Conservation (phyloP, 2,113 vertebrate genomes). For the Barnardius zonarius region DNA sequence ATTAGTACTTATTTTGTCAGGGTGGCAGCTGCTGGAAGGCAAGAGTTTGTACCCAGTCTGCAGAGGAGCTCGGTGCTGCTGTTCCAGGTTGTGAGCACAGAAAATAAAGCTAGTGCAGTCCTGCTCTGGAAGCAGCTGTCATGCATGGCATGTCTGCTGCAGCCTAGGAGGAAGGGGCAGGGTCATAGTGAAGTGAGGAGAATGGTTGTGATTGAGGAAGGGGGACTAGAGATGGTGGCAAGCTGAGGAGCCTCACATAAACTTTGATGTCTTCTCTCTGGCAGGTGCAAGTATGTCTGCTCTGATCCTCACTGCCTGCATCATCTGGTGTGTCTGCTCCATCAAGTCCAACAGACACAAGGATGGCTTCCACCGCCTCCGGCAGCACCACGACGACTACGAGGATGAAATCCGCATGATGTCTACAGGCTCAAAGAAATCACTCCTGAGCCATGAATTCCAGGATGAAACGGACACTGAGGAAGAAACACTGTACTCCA, state of each 20-base stretch:
- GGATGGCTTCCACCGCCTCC: constrained; percentile 94
- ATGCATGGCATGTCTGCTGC: background rate
- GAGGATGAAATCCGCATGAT: constrained; percentile 94
- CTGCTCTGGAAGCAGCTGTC: background rate
- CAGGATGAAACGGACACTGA: constrained; percentile 99
- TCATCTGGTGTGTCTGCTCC: constrained; percentile 96
- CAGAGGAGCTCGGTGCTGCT: background rate
- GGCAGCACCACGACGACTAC: constrained; percentile 92
- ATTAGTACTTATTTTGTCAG: background rate
- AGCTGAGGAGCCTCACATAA: background rate
- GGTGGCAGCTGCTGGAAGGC: background rate
- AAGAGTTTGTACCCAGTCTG: background rate
- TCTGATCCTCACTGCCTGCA: constrained; percentile 89
- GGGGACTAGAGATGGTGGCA: background rate
- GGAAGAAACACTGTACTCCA: constrained; percentile 94
- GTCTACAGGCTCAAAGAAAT: constrained; percentile 95
- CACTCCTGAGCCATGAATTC: constrained; percentile 92
- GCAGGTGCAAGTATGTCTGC: constrained; percentile 94
- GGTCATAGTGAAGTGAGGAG: background rate
- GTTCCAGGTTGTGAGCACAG: background rate
- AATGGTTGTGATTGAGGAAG: background rate
- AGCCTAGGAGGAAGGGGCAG: background rate
- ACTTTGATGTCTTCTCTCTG: background rate
- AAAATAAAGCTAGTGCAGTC: background rate
- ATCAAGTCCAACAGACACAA: constrained; percentile 96